These are phyloP conservation scores for Lontra canadensis DNA, from an alignment of 2,113 vertebrate species.

Conservation along the genomic window DNA sequence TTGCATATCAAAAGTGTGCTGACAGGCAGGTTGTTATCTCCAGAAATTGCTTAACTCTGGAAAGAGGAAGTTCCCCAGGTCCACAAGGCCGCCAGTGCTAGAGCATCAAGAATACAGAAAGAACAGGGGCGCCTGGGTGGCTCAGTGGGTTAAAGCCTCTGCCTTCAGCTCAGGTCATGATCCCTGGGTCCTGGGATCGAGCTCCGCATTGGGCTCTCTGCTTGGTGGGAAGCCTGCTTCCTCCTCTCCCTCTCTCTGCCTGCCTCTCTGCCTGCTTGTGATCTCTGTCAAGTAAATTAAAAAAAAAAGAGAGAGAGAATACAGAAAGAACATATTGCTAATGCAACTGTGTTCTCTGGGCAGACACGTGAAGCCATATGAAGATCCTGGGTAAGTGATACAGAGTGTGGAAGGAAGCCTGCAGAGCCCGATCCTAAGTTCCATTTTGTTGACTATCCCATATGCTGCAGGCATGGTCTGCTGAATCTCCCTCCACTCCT, in stretches of 20 bases:
- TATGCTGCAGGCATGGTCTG: not conserved
- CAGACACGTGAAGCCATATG: not conserved
- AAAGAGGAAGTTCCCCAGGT: not conserved
- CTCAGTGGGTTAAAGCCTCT: no score
- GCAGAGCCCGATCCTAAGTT: not conserved
- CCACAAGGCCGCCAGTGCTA: not conserved
- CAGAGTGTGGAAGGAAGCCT: not conserved
- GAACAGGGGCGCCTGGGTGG: not conserved
- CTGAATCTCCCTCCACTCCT: not conserved
- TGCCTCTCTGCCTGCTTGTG: no score
- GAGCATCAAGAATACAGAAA: not conserved
- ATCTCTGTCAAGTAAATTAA: no score
- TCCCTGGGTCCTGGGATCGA: no score
- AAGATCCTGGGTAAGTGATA: not conserved
- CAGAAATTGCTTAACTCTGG: not conserved
- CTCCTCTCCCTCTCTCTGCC: no score
- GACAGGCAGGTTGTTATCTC: not conserved
- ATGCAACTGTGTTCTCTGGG: not conserved
- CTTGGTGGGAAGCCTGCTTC: no score
- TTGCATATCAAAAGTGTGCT: not conserved
- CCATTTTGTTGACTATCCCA: not conserved
- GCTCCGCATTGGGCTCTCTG: no score
- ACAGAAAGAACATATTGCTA: not conserved
- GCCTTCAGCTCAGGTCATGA: no score
- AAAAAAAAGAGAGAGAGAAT: not conserved